These are phyloP conservation scores for Drosophila subobscura DNA, from an alignment of 1,140 invertebrate genomes.

Conservation along the genomic window DNA sequence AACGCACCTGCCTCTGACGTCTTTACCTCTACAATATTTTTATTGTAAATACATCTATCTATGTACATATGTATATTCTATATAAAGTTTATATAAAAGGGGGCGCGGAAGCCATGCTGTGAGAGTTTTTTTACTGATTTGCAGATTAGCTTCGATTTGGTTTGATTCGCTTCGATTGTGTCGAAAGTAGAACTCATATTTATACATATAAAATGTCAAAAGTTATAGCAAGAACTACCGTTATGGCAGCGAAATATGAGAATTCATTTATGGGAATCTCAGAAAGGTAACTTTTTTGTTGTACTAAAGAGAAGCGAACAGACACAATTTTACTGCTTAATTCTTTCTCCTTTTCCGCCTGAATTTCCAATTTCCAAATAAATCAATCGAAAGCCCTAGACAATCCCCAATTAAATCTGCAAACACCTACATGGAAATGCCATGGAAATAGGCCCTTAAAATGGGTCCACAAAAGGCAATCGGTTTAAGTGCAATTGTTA, in stretches of 20 bases:
- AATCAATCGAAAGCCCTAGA: too few relatives aligned
- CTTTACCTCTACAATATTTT: constrained; percentile 2
- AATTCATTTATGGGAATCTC: not conserved
- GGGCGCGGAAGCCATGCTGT: constrained; percentile 6
- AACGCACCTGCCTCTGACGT: constrained; percentile 22
- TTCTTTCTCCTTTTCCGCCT: too few relatives aligned
- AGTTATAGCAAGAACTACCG: constrained; percentile 15
- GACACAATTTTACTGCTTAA: too few relatives aligned
- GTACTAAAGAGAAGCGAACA: too few relatives aligned
- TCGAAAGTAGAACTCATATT: constrained; percentile 11
- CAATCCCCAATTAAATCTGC: too few relatives aligned
- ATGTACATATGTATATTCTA: constrained; percentile 11
- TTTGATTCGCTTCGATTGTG: constrained; percentile 2
- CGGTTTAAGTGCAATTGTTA: constrained; percentile 66
- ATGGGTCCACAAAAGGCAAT: constrained; percentile 25
- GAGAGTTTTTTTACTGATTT: constrained; percentile 15
- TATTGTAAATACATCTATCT: not conserved
- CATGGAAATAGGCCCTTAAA: constrained; percentile 10
- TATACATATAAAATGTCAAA: constrained; percentile 36
- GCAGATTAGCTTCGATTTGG: not conserved
- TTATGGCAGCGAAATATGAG: not conserved
- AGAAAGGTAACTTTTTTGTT: too few relatives aligned
- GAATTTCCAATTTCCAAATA: too few relatives aligned
- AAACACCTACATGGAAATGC: constrained; percentile 5
- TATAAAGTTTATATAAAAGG: not conserved